Evolutionary conservation across 1,140 invertebrate species (phyloP), one percentile per base, ranked within the genome.

Genomic region (Charaxes varanes): DNA sequence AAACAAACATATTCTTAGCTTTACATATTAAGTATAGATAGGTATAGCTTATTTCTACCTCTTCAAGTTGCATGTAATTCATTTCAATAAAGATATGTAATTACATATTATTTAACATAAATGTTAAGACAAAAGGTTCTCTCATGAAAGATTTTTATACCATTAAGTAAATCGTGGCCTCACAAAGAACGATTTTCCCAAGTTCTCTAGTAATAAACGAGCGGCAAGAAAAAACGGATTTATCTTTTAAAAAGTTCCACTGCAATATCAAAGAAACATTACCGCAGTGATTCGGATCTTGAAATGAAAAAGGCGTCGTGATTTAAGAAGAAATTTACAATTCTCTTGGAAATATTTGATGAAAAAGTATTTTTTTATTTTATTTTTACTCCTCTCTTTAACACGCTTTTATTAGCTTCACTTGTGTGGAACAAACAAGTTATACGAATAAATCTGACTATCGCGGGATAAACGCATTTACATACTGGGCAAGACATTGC

Each of bases 161-260:
- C 22, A 37, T 48, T 48, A 38, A 45, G 42, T 38, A 44, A 53
- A 57, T 40, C 32, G 37, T 26, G 23, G 37, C 21, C n/a, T 54
- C 42, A 55, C 51, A 65, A 51, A 57, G 56, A 37, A 22, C 53
- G 57, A 54, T 56, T 63, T 50, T 40, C n/a, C 44, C 40, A 65
- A 63, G 45, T 62, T 61, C 40, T 43, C 44, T 44, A 53, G 59
- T 55, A 43, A 53, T 42, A 49, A 49, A 57, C 45, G 50, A 35
- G 33, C 42, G 46, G 45, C 50, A 60, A 60, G 50, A 65, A 62
- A 62, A 64, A 62, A 53, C 55, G 52, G 53, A 67, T 62, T 63
- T 67, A 62, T 63, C 58, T 31, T 62, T 64, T 49, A 45, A 53
- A 54, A 68, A 62, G 48, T 62, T 60, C 53, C 50, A 38, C 45